Evolutionary conservation across 2,888 invertebrate species (phyloP).

Genomic region (Torymus tubicola): DNA sequence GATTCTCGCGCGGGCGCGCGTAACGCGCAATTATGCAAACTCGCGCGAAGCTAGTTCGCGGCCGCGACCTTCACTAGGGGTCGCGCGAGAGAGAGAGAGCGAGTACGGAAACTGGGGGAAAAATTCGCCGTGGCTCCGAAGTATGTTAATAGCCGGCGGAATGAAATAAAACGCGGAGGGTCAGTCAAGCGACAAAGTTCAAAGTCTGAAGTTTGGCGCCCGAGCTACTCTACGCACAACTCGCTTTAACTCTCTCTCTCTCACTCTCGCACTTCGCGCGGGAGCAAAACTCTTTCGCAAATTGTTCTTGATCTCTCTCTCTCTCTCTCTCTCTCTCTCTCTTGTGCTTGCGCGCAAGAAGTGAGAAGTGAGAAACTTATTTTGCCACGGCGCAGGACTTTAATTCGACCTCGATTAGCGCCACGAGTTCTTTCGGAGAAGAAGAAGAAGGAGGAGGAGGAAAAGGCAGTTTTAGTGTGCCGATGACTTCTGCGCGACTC

Average conservation of each 20-base stretch:
- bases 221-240: slow-evolving; percentile 27
- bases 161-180: slow-evolving; percentile 71
- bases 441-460: background rate
- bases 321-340: slow-evolving; percentile 20
- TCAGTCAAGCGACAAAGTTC: slow-evolving; percentile 72
- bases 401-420: slow-evolving; percentile 48
- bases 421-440: background rate
- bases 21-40: slow-evolving; percentile 69
- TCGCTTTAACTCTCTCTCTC: slow-evolving; percentile 15
- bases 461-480: slow-evolving; percentile 11
- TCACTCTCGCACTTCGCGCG: background rate
- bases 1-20: slow-evolving; percentile 55
- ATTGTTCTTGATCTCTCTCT: slow-evolving; percentile 47
- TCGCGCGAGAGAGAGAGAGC: slow-evolving; percentile 30
- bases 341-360: background rate
- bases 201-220: slow-evolving; percentile 71
- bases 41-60: slow-evolving; percentile 57
- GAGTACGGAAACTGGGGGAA: slow-evolving; percentile 63
- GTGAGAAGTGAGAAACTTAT: slow-evolving; percentile 42
- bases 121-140: slow-evolving; percentile 66
- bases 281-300: slow-evolving; percentile 48
- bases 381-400: slow-evolving; percentile 28
- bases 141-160: slow-evolving; percentile 74
- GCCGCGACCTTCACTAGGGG: slow-evolving; percentile 34
- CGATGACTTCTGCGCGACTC: slow-evolving; percentile 33